Percentiles rank a stretch among this genome's conserved stretches.
Evolutionary conservation across 2,113 vertebrate species (phyloP).

Genomic region (Boleophthalmus pectinirostris): DNA sequence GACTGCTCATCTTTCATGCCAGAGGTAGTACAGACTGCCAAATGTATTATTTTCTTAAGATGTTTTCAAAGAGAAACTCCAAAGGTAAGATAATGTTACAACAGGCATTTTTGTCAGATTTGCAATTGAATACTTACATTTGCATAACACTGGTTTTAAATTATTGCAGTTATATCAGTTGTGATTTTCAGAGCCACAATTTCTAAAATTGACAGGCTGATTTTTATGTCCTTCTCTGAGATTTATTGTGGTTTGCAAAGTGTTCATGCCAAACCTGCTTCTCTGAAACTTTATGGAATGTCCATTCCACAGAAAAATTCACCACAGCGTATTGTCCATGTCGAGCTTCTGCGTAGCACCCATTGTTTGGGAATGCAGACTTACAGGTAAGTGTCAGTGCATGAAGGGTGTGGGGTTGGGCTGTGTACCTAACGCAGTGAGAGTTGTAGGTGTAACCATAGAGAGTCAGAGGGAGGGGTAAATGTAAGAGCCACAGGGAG

Average conservation of each 20-base stretch:
- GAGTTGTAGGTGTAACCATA: slow-evolving; percentile 61
- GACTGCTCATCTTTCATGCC: not conserved
- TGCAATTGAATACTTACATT: not conserved
- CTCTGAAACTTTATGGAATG: not conserved
- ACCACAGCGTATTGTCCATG: slow-evolving; percentile 24
- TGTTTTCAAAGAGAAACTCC: not conserved
- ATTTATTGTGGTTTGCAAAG: not conserved
- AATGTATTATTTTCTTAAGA: not conserved
- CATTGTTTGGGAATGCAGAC: slow-evolving; percentile 65
- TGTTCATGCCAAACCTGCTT: slow-evolving; percentile 19
- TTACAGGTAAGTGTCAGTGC: slow-evolving; percentile 56
- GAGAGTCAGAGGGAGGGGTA: slow-evolving; percentile 52
- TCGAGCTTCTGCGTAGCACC: not conserved
- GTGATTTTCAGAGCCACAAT: not conserved
- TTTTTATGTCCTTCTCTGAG: not conserved
- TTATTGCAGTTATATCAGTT: not conserved
- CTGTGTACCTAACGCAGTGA: slow-evolving; percentile 44
- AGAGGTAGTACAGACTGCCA: not conserved
- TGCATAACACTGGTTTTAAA: not conserved
- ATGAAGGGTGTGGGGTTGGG: slow-evolving; percentile 49
- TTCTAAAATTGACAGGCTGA: not conserved
- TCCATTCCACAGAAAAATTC: slow-evolving; percentile 9
- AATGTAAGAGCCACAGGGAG: slow-evolving; percentile 54
- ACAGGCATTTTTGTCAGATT: not conserved
- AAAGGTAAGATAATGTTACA: not conserved